Base-by-base conservation (phyloP, 2,888 invertebrate genomes). In the Bombylius major region DNA sequence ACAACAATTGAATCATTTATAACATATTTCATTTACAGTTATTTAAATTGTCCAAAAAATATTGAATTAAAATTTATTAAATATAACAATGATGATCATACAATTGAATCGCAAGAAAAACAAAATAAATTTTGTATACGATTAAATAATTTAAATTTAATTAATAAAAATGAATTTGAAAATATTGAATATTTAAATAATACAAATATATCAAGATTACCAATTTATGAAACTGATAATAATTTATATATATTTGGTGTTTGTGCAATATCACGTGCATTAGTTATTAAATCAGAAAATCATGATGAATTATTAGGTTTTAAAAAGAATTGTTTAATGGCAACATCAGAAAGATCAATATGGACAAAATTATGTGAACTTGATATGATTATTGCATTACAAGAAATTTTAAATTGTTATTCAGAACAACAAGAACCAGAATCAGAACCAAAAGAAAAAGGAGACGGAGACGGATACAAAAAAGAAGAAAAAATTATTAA, bases 301-400 rank as follows among this genome's bases (percentile, higher is more conserved):
- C 56, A 64, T 8, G 63, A 64, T 0, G 66, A 71, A 51, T 62
- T 91, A 47, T 75, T 92, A 13, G 91, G 92, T 1, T 93, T 91
- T 66, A 83, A 89, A 58, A 82, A 81, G 59, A 82, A 86, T 54
- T 91, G 91, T 66, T 75, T 93, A 13, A 79, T 87, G 65, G 86
- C 91, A 4, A 89, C 90, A 54, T 85, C 89, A 34, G 92, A 92
- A 74, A 80, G 82, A 9, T 91, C 92, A 9, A 77, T 88, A 46
- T 94, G 93, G 94, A 95, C 94, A 0, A 87, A 86, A 66, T 92
- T 92, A 69, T 95, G 95, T 77, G 95, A 95, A 77, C 78, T 88
- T 5, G 89, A 92, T 67, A 75, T 92, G 48, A 79, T 87, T 12
- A 70, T 75, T 54, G 79, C 83, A 2, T 73, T 85, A 0, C 78